Percentiles rank a stretch among this genome's conserved stretches.
Conservation (phyloP, 2,113 vertebrate species). For the Paralichthys olivaceus region DNA sequence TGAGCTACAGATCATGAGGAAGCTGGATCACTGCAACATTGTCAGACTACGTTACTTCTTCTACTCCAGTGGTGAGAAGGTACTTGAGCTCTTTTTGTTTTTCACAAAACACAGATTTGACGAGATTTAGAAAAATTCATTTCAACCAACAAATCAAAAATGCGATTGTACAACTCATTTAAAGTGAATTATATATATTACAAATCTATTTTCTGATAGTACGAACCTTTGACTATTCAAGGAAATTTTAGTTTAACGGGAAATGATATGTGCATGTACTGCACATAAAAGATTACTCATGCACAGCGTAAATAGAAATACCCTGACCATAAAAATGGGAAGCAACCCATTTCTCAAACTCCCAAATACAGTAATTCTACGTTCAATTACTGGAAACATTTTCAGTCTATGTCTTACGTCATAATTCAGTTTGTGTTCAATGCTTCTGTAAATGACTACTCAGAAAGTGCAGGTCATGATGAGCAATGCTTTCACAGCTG, state of each 20-base stretch:
- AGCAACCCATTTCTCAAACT: slow-evolving; percentile 8
- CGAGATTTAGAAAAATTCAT: too few relatives aligned
- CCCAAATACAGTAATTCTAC: slow-evolving; percentile 23
- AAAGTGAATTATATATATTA: not conserved
- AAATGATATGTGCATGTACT: not conserved
- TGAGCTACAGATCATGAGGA: slow-evolving; percentile 94
- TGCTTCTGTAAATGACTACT: too few relatives aligned
- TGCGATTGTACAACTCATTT: too few relatives aligned
- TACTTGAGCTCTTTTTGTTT: slow-evolving; percentile 60
- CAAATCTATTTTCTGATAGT: too few relatives aligned
- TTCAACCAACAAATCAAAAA: not conserved
- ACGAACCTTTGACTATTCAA: too few relatives aligned
- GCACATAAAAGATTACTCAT: not conserved
- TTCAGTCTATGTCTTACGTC: not conserved
- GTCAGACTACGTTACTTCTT: slow-evolving; percentile 93
- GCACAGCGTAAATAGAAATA: slow-evolving; percentile 1
- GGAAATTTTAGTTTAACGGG: not conserved
- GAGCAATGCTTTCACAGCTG: too few relatives aligned
- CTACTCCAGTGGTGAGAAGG: slow-evolving; percentile 95
- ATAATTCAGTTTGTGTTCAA: not conserved
- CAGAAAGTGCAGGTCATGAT: too few relatives aligned
- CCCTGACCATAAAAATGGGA: slow-evolving; percentile 9
- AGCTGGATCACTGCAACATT: slow-evolving; percentile 94
- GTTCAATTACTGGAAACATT: slow-evolving; percentile 12
- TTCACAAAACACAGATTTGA: not conserved